phyloP scores from a whole-genome alignment of 2,113 vertebrate species.

The Microtus pennsylvanicus region DNA sequence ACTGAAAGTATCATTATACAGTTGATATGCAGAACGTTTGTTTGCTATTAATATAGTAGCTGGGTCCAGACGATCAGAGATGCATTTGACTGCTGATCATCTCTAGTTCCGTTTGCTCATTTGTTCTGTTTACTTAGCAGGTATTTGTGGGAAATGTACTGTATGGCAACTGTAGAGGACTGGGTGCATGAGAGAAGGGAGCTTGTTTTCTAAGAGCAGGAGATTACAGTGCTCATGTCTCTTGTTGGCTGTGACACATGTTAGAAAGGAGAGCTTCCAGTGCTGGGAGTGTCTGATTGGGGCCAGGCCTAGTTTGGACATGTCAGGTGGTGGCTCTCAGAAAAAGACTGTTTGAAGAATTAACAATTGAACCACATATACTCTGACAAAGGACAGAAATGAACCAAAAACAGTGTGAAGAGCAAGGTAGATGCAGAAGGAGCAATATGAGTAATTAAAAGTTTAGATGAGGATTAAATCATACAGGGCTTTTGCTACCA shows the following conservation, averaged over 20 bases:
- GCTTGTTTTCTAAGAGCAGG: not conserved
- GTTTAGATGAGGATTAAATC: not conserved
- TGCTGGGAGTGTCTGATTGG: not conserved
- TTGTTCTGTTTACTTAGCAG: not conserved
- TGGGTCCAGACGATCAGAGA: not conserved
- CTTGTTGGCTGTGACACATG: not conserved
- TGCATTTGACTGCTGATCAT: conserved; percentile 2
- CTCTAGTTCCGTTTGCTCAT: not conserved
- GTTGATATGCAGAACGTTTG: not conserved
- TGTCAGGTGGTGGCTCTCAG: not conserved
- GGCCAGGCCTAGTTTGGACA: not conserved
- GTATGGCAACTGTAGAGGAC: not conserved
- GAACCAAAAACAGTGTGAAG: not conserved
- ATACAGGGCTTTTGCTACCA: not conserved
- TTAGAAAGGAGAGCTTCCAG: not conserved
- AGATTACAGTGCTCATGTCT: not conserved
- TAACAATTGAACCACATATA: not conserved
- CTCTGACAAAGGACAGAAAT: not conserved
- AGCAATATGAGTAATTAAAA: not conserved
- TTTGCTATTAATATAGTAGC: not conserved
- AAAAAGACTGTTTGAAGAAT: conserved; percentile 12
- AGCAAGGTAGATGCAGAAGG: not conserved
- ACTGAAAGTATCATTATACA: not conserved
- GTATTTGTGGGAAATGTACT: not conserved
- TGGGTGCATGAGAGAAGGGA: not conserved